Evolutionary conservation across 2,888 invertebrate genomes (phyloP).

Genomic region (Chloroclystis v-ata): DNA sequence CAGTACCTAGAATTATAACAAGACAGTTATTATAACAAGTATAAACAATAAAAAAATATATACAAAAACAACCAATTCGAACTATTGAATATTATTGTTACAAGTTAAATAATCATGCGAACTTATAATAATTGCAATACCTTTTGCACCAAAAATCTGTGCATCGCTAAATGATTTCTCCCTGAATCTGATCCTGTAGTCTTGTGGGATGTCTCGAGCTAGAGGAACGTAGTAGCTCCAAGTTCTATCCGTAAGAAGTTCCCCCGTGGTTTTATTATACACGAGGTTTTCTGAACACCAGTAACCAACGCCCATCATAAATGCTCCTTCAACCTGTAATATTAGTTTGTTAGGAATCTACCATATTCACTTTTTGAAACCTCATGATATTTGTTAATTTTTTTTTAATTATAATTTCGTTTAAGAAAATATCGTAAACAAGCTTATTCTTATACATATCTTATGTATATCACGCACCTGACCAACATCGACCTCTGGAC

Average conservation of each 20-base stretch:
- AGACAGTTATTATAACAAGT: background rate
- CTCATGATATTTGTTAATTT: background rate
- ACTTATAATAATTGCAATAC: too few species aligned
- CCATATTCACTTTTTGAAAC: too few species aligned
- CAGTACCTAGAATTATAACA: conserved; percentile 51
- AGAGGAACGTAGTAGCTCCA: conserved; percentile 88
- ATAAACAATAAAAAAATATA: background rate
- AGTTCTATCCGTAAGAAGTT: conserved; percentile 83
- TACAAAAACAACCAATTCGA: background rate
- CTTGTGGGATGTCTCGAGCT: conserved; percentile 85
- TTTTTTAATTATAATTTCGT: background rate
- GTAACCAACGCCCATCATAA: conserved; percentile 85
- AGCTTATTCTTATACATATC: too few species aligned
- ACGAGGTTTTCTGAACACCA: conserved; percentile 84
- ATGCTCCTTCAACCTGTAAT: conserved; percentile 82
- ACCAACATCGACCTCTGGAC: conserved; percentile 81
- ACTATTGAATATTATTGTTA: too few species aligned
- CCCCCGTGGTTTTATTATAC: conserved; percentile 80
- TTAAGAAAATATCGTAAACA: too few species aligned
- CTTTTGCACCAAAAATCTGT: conserved; percentile 82
- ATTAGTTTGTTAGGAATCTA: too few species aligned
- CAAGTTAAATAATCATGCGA: too few species aligned
- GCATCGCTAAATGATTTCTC: conserved; percentile 79
- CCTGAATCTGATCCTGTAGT: conserved; percentile 82
- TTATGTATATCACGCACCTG: too few species aligned